These are phyloP conservation scores for Sebastes oblongus DNA, from an alignment of 2,797 vertebrate genomes.

Conservation along the genomic window DNA sequence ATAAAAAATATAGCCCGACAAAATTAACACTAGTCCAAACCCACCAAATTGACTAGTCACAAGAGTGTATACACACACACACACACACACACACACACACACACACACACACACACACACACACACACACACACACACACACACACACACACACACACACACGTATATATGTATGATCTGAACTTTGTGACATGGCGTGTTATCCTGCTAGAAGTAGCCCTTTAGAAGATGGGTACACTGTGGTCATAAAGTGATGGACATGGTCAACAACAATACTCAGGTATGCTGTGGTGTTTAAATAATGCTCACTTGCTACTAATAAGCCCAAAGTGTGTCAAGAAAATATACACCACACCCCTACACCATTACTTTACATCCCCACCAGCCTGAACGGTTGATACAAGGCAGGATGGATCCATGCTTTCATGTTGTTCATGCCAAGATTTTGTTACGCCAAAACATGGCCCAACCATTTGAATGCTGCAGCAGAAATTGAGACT, in stretches of 20 bases:
- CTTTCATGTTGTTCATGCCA: constrained; percentile 44
- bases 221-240: neutral
- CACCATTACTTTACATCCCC: neutral
- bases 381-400: constrained; percentile 1
- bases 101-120: too few species aligned
- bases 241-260: neutral
- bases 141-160: too few species aligned
- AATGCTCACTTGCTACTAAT: neutral
- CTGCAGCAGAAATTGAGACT: constrained; percentile 14
- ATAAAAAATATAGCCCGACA: neutral
- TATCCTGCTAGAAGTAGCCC: neutral
- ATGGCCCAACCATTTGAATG: constrained; percentile 25
- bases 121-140: too few species aligned
- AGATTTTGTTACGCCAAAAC: constrained; percentile 17
- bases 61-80: too few species aligned
- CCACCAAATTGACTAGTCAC: neutral
- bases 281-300: neutral
- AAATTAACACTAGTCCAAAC: neutral
- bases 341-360: neutral
- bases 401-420: constrained; percentile 40
- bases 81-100: too few species aligned
- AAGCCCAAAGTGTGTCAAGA: neutral
- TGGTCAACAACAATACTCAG: neutral
- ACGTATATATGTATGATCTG: too few species aligned
- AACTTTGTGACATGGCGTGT: neutral